These are phyloP conservation scores for Mythimna ferrago DNA, from an alignment of 2,888 invertebrate species.

Conservation along the genomic window DNA sequence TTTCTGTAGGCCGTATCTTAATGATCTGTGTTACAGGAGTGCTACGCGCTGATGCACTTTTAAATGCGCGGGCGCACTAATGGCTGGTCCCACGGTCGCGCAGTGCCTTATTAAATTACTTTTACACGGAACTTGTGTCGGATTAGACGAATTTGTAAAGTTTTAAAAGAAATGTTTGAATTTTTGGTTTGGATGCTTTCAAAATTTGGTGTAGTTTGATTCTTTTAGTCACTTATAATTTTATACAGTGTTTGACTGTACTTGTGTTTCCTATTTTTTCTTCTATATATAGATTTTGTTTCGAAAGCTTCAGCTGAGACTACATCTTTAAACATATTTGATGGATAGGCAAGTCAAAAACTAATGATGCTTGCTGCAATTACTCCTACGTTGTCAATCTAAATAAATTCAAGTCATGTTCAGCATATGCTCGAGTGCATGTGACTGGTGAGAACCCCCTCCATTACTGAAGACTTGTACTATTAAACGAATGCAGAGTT, in stretches of 20 bases:
- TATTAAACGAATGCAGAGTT: constrained; percentile 35
- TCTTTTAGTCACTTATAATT: neutral
- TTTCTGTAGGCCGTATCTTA: constrained; percentile 70
- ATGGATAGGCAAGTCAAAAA: neutral
- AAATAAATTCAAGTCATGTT: constrained; percentile 20
- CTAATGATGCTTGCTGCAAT: constrained; percentile 5
- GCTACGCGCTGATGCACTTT: constrained; percentile 77
- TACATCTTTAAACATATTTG: constrained; percentile 1
- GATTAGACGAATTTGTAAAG: constrained; percentile 51
- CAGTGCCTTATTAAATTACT: constrained; percentile 70
- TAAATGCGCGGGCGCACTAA: constrained; percentile 75
- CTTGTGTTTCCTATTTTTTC: neutral
- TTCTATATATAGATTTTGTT: neutral
- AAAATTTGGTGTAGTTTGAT: neutral
- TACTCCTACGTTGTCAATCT: constrained; percentile 9
- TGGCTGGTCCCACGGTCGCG: constrained; percentile 75
- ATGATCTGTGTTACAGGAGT: constrained; percentile 69
- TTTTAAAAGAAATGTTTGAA: constrained; percentile 38
- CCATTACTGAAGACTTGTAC: constrained; percentile 34
- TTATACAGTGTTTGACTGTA: no score
- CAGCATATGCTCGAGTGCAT: constrained; percentile 24
- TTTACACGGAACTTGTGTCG: constrained; percentile 62
- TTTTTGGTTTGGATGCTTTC: constrained; percentile 12
- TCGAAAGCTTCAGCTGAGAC: constrained; percentile 1
- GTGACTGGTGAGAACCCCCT: constrained; percentile 9